phyloP scores from a whole-genome alignment of 2,888 invertebrate genomes.

The Euspilapteryx auroguttella region DNA sequence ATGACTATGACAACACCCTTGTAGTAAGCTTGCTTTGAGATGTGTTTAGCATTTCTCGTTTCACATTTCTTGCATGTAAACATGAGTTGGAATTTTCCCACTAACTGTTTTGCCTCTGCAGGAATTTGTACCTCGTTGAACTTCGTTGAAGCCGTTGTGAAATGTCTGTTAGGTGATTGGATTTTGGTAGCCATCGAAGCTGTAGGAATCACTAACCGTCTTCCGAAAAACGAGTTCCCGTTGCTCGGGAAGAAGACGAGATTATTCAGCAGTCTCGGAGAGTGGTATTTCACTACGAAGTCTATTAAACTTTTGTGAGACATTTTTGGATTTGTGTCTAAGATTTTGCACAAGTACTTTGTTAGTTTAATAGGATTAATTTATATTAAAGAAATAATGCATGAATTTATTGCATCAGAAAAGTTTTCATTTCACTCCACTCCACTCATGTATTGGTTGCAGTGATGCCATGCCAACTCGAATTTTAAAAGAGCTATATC shows the following conservation, averaged over 20 bases:
- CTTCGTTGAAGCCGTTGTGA: slow-evolving; percentile 22
- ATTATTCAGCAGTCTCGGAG: slow-evolving; percentile 39
- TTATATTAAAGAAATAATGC: no score
- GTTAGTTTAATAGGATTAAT: no score
- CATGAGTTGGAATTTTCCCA: slow-evolving; percentile 67
- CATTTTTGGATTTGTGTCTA: slow-evolving; percentile 16
- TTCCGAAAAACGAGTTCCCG: slow-evolving; percentile 44
- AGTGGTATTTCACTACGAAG: slow-evolving; percentile 46
- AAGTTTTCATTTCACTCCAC: no score
- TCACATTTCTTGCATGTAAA: slow-evolving; percentile 92
- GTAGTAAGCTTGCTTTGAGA: slow-evolving; percentile 83
- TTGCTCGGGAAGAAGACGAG: slow-evolving; percentile 45
- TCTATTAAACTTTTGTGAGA: slow-evolving; percentile 42
- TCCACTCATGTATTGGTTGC: no score
- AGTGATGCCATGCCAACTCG: no score
- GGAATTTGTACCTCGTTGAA: slow-evolving; percentile 20
- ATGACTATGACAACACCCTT: slow-evolving; percentile 91
- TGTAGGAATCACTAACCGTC: slow-evolving; percentile 24
- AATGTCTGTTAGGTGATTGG: slow-evolving; percentile 30
- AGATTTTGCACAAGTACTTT: not conserved
- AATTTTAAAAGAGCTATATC: no score
- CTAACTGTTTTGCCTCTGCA: slow-evolving; percentile 18
- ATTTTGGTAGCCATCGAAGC: slow-evolving; percentile 21
- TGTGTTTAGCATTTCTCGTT: slow-evolving; percentile 74
- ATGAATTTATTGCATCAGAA: not conserved